phyloP scores from a whole-genome alignment of 2,113 vertebrate species.

The Proteles cristata region DNA sequence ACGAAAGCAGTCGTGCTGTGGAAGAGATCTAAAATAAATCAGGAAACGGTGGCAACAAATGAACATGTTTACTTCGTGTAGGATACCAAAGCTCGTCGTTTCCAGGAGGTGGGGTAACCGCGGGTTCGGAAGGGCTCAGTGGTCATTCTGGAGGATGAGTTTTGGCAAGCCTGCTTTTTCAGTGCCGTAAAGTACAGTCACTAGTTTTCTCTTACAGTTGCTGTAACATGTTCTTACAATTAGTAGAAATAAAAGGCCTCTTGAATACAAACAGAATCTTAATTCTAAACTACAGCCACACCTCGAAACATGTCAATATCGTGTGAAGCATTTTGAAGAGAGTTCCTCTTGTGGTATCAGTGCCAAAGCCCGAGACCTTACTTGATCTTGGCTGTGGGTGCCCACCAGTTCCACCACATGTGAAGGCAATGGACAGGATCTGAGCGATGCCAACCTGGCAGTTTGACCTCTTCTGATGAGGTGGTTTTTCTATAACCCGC shows the following conservation, averaged over 20 bases:
- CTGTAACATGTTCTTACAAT: slow-evolving; percentile 25
- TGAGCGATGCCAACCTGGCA: neutral
- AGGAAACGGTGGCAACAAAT: slow-evolving; percentile 23
- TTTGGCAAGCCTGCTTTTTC: slow-evolving; percentile 31
- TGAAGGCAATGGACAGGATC: neutral
- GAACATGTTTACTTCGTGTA: slow-evolving; percentile 16
- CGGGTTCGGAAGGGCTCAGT: slow-evolving; percentile 19
- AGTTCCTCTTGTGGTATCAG: neutral
- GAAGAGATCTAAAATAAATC: neutral
- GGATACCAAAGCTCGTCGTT: neutral
- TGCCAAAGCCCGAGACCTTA: slow-evolving; percentile 26
- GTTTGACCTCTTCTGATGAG: neutral
- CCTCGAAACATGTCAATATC: neutral
- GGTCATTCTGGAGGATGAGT: neutral
- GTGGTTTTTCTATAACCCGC: neutral
- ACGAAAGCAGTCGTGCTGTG: neutral
- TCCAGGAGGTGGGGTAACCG: slow-evolving; percentile 2
- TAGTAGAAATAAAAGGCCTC: neutral
- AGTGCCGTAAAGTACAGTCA: slow-evolving; percentile 5
- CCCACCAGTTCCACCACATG: neutral
- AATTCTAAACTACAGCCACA: neutral
- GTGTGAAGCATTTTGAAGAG: neutral
- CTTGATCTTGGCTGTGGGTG: neutral
- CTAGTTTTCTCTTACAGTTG: neutral
- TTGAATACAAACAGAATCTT: neutral